These are phyloP conservation scores for Perizoma affinitatum DNA, from an alignment of 2,888 invertebrate genomes.

Conservation along the genomic window DNA sequence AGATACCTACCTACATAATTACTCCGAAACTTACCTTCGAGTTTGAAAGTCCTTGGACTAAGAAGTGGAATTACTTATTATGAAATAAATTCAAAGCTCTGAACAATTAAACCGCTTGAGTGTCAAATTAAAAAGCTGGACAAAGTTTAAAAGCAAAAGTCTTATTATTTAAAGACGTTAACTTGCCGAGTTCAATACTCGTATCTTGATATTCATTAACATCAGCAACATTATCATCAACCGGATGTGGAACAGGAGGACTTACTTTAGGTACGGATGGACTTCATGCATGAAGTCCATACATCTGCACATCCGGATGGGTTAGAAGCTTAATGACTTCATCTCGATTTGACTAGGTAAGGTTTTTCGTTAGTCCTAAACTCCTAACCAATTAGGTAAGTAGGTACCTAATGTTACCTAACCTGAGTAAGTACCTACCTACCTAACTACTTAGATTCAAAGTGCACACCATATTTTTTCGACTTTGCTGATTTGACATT, in stretches of 20 bases:
- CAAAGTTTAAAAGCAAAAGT: constrained; percentile 64
- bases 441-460: too few relatives aligned
- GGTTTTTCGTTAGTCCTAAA: background rate
- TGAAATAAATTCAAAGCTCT: constrained; percentile 63
- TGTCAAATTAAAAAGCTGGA: constrained; percentile 67
- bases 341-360: too few relatives aligned
- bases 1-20: constrained; percentile 18
- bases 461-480: too few relatives aligned
- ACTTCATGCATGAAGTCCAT: too few relatives aligned
- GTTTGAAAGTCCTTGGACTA: constrained; percentile 51
- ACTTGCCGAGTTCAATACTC: constrained; percentile 8
- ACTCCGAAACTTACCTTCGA: constrained; percentile 39
- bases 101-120: constrained; percentile 72
- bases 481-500: too few relatives aligned
- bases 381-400: background rate
- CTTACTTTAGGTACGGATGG: too few relatives aligned
- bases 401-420: too few relatives aligned
- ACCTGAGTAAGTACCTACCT: too few relatives aligned
- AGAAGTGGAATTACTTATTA: constrained; percentile 61
- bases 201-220: too few relatives aligned
- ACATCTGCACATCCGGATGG: background rate
- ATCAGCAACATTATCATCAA: too few relatives aligned
- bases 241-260: too few relatives aligned
- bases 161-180: constrained; percentile 55
- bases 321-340: too few relatives aligned